These are phyloP conservation scores for Gymnoscopelus microlampas DNA, from an alignment of 2,797 vertebrate genomes.

Conservation along the genomic window DNA sequence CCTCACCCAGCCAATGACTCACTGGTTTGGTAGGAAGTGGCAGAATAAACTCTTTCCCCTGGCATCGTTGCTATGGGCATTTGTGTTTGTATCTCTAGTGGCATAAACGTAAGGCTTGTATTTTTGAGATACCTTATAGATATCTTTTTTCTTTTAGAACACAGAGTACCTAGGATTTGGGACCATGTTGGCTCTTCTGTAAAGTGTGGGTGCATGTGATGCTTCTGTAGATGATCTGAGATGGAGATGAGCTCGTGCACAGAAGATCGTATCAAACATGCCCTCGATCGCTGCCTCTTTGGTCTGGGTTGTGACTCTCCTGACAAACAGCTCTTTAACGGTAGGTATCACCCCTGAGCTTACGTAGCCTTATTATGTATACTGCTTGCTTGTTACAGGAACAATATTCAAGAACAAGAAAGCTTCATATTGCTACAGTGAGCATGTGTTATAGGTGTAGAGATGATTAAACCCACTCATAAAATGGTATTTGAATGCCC, in stretches of 20 bases:
- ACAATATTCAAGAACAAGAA: neutral
- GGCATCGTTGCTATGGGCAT: constrained; percentile 14
- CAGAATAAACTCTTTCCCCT: constrained; percentile 15
- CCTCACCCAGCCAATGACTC: constrained; percentile 45
- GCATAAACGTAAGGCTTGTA: neutral
- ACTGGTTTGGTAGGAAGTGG: constrained; percentile 56
- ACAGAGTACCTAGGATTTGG: constrained; percentile 11
- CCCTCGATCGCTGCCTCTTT: constrained; percentile 87
- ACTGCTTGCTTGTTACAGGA: neutral
- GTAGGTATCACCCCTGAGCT: constrained; percentile 67
- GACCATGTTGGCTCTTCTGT: constrained; percentile 28
- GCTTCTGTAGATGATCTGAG: constrained; percentile 77
- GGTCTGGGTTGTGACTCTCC: constrained; percentile 79
- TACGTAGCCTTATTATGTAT: neutral
- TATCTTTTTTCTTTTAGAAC: too few relatives aligned
- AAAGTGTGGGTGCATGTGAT: constrained; percentile 22
- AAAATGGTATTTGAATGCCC: too few relatives aligned
- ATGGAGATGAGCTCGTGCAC: constrained; percentile 92
- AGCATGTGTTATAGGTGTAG: too few relatives aligned
- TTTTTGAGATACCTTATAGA: too few relatives aligned
- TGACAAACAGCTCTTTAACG: constrained; percentile 83
- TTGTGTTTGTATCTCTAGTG: constrained; percentile 9
- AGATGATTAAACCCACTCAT: too few relatives aligned
- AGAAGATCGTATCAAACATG: constrained; percentile 91
- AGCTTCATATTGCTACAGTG: too few relatives aligned